Percentiles rank a stretch among this genome's conserved stretches.
These are phyloP conservation scores for Grammomys surdaster DNA, from an alignment of 2,113 vertebrate species.

Conservation along the genomic window DNA sequence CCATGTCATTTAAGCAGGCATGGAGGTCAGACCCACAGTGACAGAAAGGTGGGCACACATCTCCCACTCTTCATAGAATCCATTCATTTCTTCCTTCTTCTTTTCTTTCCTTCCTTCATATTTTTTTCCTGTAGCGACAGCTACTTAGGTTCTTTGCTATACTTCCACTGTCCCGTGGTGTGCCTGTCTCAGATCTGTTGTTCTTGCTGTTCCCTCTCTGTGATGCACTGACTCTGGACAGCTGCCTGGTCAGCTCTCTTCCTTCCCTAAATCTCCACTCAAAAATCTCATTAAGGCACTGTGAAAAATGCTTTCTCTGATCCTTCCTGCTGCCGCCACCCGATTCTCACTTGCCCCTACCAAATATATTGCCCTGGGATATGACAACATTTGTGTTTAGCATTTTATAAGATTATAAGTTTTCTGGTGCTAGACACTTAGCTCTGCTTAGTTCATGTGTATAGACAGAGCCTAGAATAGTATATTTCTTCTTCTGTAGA, in stretches of 20 bases:
- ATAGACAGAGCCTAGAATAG: not conserved
- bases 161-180: not conserved
- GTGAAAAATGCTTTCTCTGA: fast-evolving
- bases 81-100: too few species aligned
- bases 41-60: not conserved
- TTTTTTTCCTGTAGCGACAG: too few species aligned
- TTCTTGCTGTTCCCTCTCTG: too few species aligned
- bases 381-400: not conserved
- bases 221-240: not conserved
- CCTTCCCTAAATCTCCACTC: not conserved
- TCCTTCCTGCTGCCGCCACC: not conserved
- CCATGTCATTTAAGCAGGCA: not conserved
- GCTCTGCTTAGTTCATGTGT: not conserved
- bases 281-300: not conserved
- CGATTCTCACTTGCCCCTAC: not conserved
- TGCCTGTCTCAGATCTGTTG: fast-evolving
- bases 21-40: not conserved
- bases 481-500: not conserved
- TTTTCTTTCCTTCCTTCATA: too few species aligned
- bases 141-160: not conserved
- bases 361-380: not conserved
- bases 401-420: not conserved
- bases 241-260: not conserved
- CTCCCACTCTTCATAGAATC: not conserved
- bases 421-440: not conserved